A percentile compares a stretch with the other conserved stretches of the same genome.
Conservation (phyloP, 2,113 vertebrate species). For the Okapia johnstoni region DNA sequence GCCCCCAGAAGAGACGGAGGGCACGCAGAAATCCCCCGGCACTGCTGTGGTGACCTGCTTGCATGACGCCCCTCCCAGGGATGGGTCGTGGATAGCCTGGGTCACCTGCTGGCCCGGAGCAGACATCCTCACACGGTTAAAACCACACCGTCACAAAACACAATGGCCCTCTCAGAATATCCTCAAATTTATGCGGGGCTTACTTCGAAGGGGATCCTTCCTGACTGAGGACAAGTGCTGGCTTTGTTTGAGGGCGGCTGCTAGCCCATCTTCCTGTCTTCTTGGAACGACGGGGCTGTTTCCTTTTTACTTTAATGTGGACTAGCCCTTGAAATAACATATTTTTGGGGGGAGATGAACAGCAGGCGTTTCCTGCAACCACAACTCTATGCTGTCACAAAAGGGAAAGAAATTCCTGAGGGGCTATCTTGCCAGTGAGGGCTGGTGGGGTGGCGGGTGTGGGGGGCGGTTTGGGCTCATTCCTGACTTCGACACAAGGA, state of each 20-base stretch:
- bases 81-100: too few relatives aligned
- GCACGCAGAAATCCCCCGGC: accelerated
- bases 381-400: neutral
- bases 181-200: neutral
- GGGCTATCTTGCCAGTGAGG: neutral
- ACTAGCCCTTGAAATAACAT: neutral
- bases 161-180: neutral
- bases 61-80: neutral
- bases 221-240: neutral
- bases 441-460: neutral
- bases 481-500: neutral
- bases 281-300: neutral
- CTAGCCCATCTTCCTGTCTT: neutral
- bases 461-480: neutral
- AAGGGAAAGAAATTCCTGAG: neutral
- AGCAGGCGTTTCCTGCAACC: neutral
- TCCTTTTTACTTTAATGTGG: neutral
- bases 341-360: neutral
- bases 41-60: neutral
- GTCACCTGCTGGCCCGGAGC: accelerated
- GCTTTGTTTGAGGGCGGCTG: neutral
- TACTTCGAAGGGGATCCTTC: neutral
- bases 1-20: neutral
- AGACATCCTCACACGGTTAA: neutral
- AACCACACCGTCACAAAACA: neutral